phyloP scores from a whole-genome alignment of 92 coral and sea anemone species.

The Montipora capitata region DNA sequence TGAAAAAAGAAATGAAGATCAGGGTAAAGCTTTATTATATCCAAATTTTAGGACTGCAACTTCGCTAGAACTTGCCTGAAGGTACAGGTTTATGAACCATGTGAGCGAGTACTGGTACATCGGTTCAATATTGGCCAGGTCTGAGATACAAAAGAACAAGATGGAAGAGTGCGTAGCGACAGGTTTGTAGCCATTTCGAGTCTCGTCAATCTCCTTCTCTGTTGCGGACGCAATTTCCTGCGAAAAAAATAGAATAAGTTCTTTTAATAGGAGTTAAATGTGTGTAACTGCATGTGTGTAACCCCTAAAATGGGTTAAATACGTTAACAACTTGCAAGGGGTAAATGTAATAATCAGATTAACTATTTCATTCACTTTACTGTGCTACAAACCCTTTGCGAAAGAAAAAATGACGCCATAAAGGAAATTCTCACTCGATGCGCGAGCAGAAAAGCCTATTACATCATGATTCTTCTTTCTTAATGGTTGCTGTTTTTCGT shows the following conservation, averaged over 20 bases:
- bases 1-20: no score
- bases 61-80: constrained; percentile 75
- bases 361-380: neutral
- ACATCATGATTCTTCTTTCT: no score
- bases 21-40: no score
- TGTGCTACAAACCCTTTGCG: neutral
- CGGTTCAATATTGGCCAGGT: constrained; percentile 98
- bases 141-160: constrained; percentile 98
- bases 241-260: neutral
- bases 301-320: no score
- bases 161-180: constrained; percentile 98
- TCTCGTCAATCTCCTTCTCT: constrained; percentile 98
- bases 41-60: no score
- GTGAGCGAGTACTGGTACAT: constrained; percentile 99
- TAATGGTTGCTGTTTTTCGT: no score
- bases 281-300: no score
- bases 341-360: no score
- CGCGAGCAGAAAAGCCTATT: neutral
- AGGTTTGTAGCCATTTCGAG: constrained; percentile 98
- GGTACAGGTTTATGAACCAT: constrained; percentile 97
- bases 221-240: constrained; percentile 99
- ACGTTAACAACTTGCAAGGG: no score
- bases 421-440: neutral
- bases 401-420: neutral
- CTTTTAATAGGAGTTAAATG: no score